Conservation (phyloP, 2,888 invertebrate genomes). For the Temnothorax ravouxi region DNA sequence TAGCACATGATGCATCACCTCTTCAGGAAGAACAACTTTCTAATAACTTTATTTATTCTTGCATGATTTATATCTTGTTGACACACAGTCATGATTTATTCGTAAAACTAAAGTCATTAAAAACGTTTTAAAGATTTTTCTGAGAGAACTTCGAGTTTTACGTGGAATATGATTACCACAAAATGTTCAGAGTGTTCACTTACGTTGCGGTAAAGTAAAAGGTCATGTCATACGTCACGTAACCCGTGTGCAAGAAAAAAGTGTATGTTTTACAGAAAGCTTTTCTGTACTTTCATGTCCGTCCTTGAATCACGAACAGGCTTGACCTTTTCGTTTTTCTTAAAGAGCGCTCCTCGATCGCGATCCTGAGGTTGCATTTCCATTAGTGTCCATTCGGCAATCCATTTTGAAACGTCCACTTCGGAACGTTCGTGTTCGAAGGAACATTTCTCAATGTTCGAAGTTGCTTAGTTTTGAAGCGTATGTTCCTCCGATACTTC, state of each 20-base stretch:
- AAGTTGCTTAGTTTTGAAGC: conserved; percentile 8
- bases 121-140: neutral
- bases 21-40: neutral
- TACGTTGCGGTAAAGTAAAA: conserved; percentile 13
- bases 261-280: conserved; percentile 29
- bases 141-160: conserved; percentile 5
- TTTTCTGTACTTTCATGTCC: conserved; percentile 12
- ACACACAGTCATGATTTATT: neutral
- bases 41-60: neutral
- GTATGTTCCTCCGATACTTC: neutral
- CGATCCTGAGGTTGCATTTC: conserved; percentile 20
- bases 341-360: conserved; percentile 31
- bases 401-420: conserved; percentile 37
- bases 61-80: neutral
- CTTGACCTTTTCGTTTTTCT: conserved; percentile 24
- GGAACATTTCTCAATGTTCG: conserved; percentile 26
- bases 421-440: conserved; percentile 7
- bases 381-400: conserved; percentile 17
- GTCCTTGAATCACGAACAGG: conserved; percentile 28
- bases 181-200: conserved; percentile 13
- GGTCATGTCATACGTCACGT: neutral
- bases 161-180: neutral
- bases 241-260: conserved; percentile 14
- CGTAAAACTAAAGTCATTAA: neutral
- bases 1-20: neutral